phyloP scores from a whole-genome alignment of 2,797 vertebrate species.

The Typhlichthys eigenmanni region DNA sequence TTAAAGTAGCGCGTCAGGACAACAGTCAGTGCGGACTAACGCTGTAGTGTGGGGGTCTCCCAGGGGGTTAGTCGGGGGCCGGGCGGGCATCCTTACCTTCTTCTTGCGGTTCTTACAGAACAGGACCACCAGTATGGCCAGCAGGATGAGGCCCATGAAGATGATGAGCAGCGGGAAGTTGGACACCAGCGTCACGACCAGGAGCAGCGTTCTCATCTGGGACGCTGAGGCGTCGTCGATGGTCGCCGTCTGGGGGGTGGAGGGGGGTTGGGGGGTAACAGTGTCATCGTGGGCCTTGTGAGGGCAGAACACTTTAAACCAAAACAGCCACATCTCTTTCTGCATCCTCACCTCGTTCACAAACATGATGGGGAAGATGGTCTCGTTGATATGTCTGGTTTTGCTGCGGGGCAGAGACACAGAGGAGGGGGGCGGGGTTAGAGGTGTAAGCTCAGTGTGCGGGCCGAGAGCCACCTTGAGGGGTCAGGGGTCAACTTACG shows the following conservation, averaged over 20 bases:
- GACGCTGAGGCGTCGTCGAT: slow-evolving; percentile 78
- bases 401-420: no score
- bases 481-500: slow-evolving; percentile 70
- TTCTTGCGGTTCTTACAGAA: slow-evolving; percentile 81
- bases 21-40: slow-evolving; percentile 35
- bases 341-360: slow-evolving; percentile 80
- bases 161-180: slow-evolving; percentile 82
- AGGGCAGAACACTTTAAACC: not conserved
- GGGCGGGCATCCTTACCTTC: slow-evolving; percentile 65
- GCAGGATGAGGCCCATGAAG: slow-evolving; percentile 76
- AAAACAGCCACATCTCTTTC: no score
- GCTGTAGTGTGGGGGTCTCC: slow-evolving; percentile 9
- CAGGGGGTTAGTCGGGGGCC: not conserved
- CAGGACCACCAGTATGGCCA: slow-evolving; percentile 77
- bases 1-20: slow-evolving; percentile 5
- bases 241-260: slow-evolving; percentile 72
- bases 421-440: no score
- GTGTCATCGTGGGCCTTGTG: no score
- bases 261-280: not conserved
- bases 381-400: slow-evolving; percentile 51
- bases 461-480: no score
- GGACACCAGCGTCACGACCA: slow-evolving; percentile 76
- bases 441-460: no score
- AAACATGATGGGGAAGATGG: slow-evolving; percentile 84
- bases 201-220: slow-evolving; percentile 77